These are phyloP conservation scores for Entomyzon cyanotis DNA, from an alignment of 2,113 vertebrate species.

Conservation along the genomic window DNA sequence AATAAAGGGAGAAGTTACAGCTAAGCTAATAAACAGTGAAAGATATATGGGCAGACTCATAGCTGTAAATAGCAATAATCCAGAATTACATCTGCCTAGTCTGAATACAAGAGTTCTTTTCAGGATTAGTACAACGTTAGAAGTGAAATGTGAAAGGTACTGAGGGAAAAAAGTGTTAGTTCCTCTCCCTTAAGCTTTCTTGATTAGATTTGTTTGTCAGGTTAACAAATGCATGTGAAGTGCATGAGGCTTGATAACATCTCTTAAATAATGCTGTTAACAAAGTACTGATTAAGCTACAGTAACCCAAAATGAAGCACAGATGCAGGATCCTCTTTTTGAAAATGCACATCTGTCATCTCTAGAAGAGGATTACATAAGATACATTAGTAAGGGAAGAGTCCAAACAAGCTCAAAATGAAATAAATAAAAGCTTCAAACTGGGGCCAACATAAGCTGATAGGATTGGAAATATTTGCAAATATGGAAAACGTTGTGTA, in stretches of 20 bases:
- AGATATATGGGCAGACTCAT: neutral
- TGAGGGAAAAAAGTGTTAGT: neutral
- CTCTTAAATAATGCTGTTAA: constrained; percentile 45
- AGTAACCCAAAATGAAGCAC: neutral
- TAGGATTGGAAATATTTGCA: neutral
- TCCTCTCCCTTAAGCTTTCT: neutral
- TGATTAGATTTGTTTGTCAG: constrained; percentile 24
- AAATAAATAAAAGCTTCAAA: constrained; percentile 28
- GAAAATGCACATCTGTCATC: constrained; percentile 48
- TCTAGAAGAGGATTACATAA: constrained; percentile 31
- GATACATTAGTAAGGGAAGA: constrained; percentile 11
- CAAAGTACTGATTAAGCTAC: constrained; percentile 35
- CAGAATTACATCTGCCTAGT: neutral
- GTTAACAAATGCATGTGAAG: constrained; percentile 4
- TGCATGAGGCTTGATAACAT: neutral
- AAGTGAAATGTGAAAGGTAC: neutral
- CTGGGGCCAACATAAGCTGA: neutral
- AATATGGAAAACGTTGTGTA: neutral
- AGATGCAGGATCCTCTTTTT: constrained; percentile 43
- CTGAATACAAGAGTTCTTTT: neutral
- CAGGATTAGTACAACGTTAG: neutral
- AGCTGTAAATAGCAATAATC: neutral
- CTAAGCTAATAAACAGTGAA: neutral
- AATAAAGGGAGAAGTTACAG: constrained; percentile 23
- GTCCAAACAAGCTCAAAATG: neutral